Evolutionary conservation across 2,888 invertebrate species (phyloP).

Genomic region (Gari tellinella): DNA sequence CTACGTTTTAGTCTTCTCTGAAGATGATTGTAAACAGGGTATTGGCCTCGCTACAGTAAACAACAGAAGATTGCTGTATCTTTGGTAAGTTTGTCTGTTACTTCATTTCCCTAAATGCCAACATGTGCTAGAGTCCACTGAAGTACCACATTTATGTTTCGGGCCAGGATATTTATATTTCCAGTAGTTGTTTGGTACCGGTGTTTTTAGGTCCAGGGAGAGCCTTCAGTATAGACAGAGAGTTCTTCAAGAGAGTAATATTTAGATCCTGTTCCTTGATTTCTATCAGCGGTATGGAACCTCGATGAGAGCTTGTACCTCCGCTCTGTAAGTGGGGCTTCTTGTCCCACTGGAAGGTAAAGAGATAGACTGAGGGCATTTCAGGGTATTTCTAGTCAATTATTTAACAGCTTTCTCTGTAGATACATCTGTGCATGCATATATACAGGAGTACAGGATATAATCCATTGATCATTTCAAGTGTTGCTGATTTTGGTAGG

Average conservation of each 20-base stretch:
- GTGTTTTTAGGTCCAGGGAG: no score
- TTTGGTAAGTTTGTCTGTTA: background rate
- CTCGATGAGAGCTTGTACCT: slow-evolving; percentile 1
- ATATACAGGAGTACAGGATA: no score
- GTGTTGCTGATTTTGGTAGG: background rate
- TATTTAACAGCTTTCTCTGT: no score
- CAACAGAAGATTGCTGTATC: background rate
- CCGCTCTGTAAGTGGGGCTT: background rate
- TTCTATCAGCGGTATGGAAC: background rate
- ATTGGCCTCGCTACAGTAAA: background rate
- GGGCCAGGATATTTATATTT: no score
- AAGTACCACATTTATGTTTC: no score
- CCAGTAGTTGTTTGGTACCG: no score
- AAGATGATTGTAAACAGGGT: background rate
- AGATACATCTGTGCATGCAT: no score
- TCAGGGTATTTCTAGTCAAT: background rate
- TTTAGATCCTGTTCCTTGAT: background rate
- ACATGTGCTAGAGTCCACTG: no score
- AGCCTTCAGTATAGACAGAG: no score
- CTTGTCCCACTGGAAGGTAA: no score
- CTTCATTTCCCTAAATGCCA: background rate
- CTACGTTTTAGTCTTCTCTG: no score
- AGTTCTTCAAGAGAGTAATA: background rate
- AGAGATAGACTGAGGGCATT: background rate
- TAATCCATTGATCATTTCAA: background rate